Evolutionary conservation across 1,140 invertebrate species (phyloP).

Genomic region (Pseudomyrmex dendroicus): DNA sequence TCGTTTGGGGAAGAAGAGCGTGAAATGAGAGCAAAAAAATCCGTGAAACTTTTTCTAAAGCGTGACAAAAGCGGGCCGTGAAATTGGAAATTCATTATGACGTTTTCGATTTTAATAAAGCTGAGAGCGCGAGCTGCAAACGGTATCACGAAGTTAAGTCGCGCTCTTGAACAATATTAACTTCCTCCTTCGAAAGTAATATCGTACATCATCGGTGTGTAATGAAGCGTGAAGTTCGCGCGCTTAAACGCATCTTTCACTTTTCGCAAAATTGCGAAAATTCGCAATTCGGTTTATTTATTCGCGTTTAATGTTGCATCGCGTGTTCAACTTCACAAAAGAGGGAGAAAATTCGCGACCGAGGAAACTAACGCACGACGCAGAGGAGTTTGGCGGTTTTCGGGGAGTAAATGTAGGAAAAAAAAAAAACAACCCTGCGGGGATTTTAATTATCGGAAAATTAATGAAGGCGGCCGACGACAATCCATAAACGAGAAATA

Average conservation of each 20-base stretch:
- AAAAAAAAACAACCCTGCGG: neutral
- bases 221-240: neutral
- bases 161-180: conserved; percentile 31
- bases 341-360: neutral
- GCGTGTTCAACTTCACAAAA: neutral
- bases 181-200: conserved; percentile 40
- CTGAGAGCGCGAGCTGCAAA: conserved; percentile 7
- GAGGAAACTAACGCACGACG: neutral
- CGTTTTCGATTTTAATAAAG: conserved; percentile 35
- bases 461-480: conserved; percentile 39
- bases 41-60: conserved; percentile 10
- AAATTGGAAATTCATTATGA: conserved; percentile 37
- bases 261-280: conserved; percentile 25
- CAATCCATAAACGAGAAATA: conserved; percentile 31
- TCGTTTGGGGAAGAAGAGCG: neutral
- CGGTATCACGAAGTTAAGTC: conserved; percentile 11
- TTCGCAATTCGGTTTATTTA: neutral
- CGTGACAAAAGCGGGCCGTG: neutral
- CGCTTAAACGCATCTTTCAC: neutral
- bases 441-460: conserved; percentile 48
- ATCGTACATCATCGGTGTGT: neutral
- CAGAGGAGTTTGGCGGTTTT: neutral
- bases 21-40: conserved; percentile 24
- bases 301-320: neutral
- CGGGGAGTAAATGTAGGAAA: no score